Evolutionary conservation across 2,888 invertebrate species (phyloP).

Genomic region (Labia minor): DNA sequence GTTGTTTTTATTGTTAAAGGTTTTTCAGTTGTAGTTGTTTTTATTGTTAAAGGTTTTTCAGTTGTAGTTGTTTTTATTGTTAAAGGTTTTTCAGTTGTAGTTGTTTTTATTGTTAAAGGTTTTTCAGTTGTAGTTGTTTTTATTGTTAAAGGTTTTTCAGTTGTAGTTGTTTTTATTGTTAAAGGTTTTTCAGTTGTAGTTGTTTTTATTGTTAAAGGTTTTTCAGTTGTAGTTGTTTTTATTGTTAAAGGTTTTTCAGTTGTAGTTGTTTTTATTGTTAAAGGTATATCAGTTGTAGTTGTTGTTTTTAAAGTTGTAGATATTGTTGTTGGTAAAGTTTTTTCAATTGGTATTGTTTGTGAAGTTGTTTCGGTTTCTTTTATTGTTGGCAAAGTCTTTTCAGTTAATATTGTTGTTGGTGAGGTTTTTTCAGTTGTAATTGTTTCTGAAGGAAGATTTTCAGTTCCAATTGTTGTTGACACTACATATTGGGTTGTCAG

Average conservation of each 20-base stretch:
- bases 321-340: slow-evolving; percentile 21
- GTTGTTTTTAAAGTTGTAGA: slow-evolving; percentile 23
- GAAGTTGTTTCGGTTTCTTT: too few species aligned
- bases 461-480: slow-evolving; percentile 23
- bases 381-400: slow-evolving; percentile 23
- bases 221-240: slow-evolving; percentile 5
- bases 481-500: slow-evolving; percentile 17
- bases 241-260: slow-evolving; percentile 19
- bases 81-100: too few species aligned
- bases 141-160: not conserved
- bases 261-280: slow-evolving; percentile 20
- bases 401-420: slow-evolving; percentile 21
- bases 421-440: slow-evolving; percentile 28
- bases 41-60: too few species aligned
- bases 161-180: slow-evolving; percentile 13
- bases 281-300: slow-evolving; percentile 22
- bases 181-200: not conserved
- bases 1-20: too few species aligned
- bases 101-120: not conserved
- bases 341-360: too few species aligned
- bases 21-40: too few species aligned
- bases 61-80: too few species aligned
- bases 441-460: slow-evolving; percentile 24
- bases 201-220: not conserved
- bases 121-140: not conserved